These are phyloP conservation scores for Rhagonycha fulva DNA, from an alignment of 2,888 invertebrate species.

Conservation along the genomic window DNA sequence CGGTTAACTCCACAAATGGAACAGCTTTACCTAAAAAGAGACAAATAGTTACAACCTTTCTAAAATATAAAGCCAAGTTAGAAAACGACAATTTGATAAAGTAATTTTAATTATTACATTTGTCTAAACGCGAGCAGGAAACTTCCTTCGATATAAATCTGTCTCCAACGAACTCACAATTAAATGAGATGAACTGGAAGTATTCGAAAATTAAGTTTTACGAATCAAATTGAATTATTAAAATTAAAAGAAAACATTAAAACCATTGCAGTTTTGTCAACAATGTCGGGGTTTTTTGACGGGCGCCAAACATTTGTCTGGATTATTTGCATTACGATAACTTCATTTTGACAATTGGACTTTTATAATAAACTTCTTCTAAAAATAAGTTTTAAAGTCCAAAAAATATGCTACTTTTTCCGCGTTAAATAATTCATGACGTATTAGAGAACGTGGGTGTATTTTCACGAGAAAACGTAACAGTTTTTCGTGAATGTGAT, in stretches of 20 bases:
- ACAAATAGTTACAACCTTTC: neutral
- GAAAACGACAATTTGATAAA: conserved; percentile 2
- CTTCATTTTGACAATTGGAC: neutral
- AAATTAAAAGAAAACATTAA: neutral
- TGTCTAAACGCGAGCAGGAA: neutral
- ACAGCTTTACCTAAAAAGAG: conserved; percentile 83
- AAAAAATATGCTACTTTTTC: neutral
- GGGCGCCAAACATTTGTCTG: neutral
- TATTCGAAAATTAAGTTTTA: neutral
- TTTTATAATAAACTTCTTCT: neutral
- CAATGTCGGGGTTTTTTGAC: neutral
- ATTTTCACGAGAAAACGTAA: neutral
- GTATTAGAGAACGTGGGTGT: neutral
- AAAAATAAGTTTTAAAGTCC: neutral
- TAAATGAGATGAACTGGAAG: conserved; percentile 7
- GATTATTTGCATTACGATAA: neutral
- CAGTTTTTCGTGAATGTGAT: neutral
- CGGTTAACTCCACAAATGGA: conserved; percentile 89
- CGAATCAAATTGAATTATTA: neutral
- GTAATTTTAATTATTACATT: conserved; percentile 6
- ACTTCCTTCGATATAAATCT: neutral
- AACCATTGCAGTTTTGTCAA: neutral
- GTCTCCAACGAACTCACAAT: conserved; percentile 4
- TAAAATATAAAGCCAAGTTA: neutral
- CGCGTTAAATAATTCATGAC: neutral